Evolutionary conservation across 2,113 vertebrate species (phyloP), one percentile per base, ranked within the genome.

Genomic region (Trachemys scripta): DNA sequence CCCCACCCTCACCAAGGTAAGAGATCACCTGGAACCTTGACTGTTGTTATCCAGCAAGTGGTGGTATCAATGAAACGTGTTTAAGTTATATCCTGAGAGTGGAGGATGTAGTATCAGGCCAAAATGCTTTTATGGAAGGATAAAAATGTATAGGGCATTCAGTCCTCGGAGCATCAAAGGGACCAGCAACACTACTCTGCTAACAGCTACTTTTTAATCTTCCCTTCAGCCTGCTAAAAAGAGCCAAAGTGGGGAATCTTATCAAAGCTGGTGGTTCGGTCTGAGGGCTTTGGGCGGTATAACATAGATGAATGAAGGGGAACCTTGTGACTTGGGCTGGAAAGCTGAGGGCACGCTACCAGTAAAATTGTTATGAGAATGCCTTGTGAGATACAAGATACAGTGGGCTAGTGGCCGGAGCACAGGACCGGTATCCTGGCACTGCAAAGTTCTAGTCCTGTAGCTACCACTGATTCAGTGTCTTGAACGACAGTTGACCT

Each of bases 1-100:
- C 98, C 2, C 98, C 99, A 0, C 99, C 99, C 3, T 99, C 99
- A 3, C 98, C 99, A 8, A 98, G 99, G 99, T 99, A 94, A 97
- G 97, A 42, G 9, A 8, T 25, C 3, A 1, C 59, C 1, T 62
- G 16, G 57, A 16, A 17, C 29, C 90, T 87, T 88, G 49, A 4
- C 47, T 79, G 0, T 49, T 17, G 3, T 13, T 80, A 9, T 0
- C 17, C 6, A 54, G 25, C 1, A 3, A 4, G 1, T 94, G 47
- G 10, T 65, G 29, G 6, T 90, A 80, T 92, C 47, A 79, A 8
- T 84, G 2, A 22, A 14, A 19, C 38, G 59, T 80, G 19, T 87
- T 49, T 16, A 88, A 75, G 9, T 62, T 94, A 31, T 50, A 87
- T 89, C 5, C 25, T 1, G 2, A 69, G 51, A 69, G 8, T 45